Conservation (phyloP, 2,888 invertebrate genomes). For the Xestia xanthographa region DNA sequence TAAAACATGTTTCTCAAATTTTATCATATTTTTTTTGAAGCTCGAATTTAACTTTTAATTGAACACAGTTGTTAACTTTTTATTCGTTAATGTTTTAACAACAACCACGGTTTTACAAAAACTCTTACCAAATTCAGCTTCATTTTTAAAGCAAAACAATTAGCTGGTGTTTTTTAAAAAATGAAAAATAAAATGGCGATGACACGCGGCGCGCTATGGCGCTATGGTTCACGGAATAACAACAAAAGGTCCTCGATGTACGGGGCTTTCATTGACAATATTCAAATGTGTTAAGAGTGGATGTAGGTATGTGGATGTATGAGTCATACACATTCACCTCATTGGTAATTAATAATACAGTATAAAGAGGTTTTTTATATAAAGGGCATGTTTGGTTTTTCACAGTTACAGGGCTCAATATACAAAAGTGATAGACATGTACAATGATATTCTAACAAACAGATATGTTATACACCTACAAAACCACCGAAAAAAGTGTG, state of each 20-base stretch:
- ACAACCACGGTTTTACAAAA: not conserved
- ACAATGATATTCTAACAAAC: too few species aligned
- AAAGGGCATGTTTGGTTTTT: too few species aligned
- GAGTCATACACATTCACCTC: slow-evolving; percentile 5
- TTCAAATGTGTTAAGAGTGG: slow-evolving; percentile 45
- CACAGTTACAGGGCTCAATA: not conserved
- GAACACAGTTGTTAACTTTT: not conserved
- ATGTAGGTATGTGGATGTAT: slow-evolving; percentile 4
- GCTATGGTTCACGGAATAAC: slow-evolving; percentile 54
- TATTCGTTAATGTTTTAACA: not conserved
- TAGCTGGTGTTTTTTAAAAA: slow-evolving; percentile 21
- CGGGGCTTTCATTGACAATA: slow-evolving; percentile 50
- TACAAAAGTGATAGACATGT: not conserved
- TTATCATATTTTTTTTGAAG: not conserved
- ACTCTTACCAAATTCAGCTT: not conserved
- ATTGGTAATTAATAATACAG: not conserved
- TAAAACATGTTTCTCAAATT: not conserved
- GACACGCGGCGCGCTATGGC: slow-evolving; percentile 26
- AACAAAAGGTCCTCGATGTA: slow-evolving; percentile 54
- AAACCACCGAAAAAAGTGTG: too few species aligned
- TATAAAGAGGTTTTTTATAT: not conserved
- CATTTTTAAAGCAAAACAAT: slow-evolving; percentile 28
- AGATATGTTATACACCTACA: too few species aligned
- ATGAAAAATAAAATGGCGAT: slow-evolving; percentile 33
- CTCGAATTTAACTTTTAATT: not conserved